Percentiles rank a stretch among this genome's conserved stretches.
Conservation (phyloP, 2,113 vertebrate genomes). For the Paramormyrops kingsleyae region DNA sequence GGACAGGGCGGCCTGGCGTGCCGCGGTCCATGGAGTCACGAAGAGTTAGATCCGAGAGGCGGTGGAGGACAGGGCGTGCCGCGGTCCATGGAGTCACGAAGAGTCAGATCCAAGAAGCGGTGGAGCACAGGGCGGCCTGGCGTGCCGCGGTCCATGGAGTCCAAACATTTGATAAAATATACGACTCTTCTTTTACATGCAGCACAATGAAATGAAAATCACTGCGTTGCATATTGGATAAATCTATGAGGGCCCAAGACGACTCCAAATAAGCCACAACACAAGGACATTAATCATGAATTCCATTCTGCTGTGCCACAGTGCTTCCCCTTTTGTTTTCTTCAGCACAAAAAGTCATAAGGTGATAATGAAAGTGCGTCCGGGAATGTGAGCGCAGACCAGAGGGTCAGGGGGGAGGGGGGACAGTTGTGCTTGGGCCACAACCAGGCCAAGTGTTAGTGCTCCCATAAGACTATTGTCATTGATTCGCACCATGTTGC, state of each 20-base stretch:
- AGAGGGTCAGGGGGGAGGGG: background rate
- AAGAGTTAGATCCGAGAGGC: no score
- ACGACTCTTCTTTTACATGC: background rate
- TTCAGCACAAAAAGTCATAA: background rate
- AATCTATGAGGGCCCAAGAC: background rate
- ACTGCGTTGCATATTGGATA: background rate
- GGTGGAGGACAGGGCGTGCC: no score
- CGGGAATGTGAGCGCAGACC: background rate
- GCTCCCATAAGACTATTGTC: background rate
- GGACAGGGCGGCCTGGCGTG: no score
- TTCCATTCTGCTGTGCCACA: background rate
- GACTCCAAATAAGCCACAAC: background rate
- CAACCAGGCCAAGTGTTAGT: background rate
- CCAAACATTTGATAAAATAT: background rate
- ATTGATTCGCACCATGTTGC: background rate
- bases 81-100: no score
- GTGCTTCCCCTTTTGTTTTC: background rate
- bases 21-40: no score
- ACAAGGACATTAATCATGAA: background rate
- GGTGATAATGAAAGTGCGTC: background rate
- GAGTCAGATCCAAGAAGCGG: no score
- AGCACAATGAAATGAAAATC: background rate
- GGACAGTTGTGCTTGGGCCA: background rate
- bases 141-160: no score
- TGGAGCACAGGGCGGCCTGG: no score